phyloP scores from a whole-genome alignment of 1,140 invertebrate genomes.

The Drosophila orosa region DNA sequence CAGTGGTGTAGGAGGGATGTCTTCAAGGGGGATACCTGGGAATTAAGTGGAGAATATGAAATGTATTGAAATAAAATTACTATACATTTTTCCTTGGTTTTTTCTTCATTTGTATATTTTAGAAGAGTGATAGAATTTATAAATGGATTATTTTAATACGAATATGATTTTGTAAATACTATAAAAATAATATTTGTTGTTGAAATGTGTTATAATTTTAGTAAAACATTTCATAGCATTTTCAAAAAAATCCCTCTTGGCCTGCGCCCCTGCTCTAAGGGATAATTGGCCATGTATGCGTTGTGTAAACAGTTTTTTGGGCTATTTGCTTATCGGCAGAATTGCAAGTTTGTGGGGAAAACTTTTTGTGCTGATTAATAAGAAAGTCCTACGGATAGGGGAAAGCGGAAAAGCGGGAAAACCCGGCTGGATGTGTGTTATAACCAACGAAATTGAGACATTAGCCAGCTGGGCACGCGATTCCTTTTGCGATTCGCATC shows the following conservation, averaged over 20 bases:
- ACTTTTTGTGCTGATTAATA: slow-evolving; percentile 82
- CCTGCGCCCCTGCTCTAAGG: neutral
- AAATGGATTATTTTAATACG: neutral
- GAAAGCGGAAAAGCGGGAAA: neutral
- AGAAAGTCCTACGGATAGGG: slow-evolving; percentile 39
- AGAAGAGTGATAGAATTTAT: too few species aligned
- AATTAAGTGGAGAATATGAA: neutral
- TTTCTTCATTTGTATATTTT: neutral
- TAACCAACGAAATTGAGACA: slow-evolving; percentile 59
- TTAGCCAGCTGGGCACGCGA: slow-evolving; percentile 63
- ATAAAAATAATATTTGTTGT: neutral
- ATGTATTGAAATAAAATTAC: too few species aligned
- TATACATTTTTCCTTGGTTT: too few species aligned
- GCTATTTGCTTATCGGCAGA: slow-evolving; percentile 79
- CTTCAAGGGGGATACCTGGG: neutral
- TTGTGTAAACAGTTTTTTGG: slow-evolving; percentile 72
- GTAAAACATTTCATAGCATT: neutral
- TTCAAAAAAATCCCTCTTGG: too few species aligned
- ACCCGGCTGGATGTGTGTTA: neutral
- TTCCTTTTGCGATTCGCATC: slow-evolving; percentile 24
- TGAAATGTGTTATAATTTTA: neutral
- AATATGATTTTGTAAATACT: neutral
- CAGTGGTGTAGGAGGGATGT: neutral
- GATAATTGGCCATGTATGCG: slow-evolving; percentile 53
- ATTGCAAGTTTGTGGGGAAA: slow-evolving; percentile 69